phyloP scores from a whole-genome alignment of 2,888 invertebrate species.

The Diogma glabrata region DNA sequence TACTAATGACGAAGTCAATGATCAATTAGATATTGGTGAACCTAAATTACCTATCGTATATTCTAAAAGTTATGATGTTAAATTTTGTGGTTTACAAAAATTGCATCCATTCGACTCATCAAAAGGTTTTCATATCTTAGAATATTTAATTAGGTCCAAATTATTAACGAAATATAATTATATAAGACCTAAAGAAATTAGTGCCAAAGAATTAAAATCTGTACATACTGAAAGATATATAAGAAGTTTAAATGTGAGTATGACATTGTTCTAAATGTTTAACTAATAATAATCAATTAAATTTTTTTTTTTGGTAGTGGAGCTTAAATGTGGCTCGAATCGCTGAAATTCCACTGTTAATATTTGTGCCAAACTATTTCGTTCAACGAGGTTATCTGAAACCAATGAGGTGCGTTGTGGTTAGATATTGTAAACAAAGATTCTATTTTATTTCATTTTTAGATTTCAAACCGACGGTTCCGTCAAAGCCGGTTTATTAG shows the following conservation, averaged over 20 bases:
- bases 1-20: neutral
- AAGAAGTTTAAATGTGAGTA: slow-evolving; percentile 52
- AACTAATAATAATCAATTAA: slow-evolving; percentile 20
- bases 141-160: slow-evolving; percentile 22
- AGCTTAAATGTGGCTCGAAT: slow-evolving; percentile 68
- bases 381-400: slow-evolving; percentile 63
- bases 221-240: slow-evolving; percentile 69
- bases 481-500: slow-evolving; percentile 69
- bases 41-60: slow-evolving; percentile 67
- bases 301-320: slow-evolving; percentile 46
- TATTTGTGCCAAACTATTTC: slow-evolving; percentile 62
- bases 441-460: slow-evolving; percentile 17
- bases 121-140: slow-evolving; percentile 71
- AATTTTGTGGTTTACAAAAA: slow-evolving; percentile 68
- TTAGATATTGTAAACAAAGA: neutral
- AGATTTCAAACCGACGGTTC: slow-evolving; percentile 73
- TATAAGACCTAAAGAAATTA: slow-evolving; percentile 53
- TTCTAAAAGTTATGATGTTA: slow-evolving; percentile 64
- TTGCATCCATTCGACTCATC: slow-evolving; percentile 80
- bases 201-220: slow-evolving; percentile 54
- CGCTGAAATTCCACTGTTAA: slow-evolving; percentile 63
- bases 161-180: slow-evolving; percentile 5
- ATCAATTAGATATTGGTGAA: neutral
- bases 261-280: neutral
- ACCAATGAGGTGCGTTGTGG: slow-evolving; percentile 53